Evolutionary conservation across 2,113 vertebrate genomes (phyloP).

Genomic region (Prolemur simus): DNA sequence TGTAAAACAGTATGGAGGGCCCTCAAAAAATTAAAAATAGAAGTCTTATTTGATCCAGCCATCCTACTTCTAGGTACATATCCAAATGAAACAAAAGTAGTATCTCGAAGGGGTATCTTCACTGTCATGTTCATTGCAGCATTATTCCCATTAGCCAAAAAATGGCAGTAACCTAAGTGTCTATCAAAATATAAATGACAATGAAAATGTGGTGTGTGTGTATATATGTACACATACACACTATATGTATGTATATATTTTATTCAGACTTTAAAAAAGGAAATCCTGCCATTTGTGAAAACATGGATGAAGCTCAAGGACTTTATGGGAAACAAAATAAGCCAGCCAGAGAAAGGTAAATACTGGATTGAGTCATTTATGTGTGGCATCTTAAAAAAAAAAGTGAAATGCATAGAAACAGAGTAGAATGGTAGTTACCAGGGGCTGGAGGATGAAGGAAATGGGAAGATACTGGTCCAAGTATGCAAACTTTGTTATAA

Average conservation of each 20-base stretch:
- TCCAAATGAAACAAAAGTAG: background rate
- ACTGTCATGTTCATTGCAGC: background rate
- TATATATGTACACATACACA: too few species aligned
- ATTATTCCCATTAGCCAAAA: background rate
- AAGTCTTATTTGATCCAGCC: background rate
- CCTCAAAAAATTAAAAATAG: background rate
- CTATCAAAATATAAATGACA: background rate
- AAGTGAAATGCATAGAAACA: background rate
- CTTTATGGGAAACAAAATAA: background rate
- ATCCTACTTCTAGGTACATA: background rate
- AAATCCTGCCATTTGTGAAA: background rate
- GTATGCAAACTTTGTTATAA: background rate
- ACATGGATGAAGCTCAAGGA: background rate
- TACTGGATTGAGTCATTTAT: background rate
- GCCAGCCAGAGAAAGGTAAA: background rate
- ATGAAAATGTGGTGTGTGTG: background rate
- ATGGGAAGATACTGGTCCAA: background rate
- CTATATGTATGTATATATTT: background rate
- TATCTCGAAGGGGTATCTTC: background rate
- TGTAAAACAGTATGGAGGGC: background rate
- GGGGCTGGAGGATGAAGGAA: background rate
- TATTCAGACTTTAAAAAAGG: background rate
- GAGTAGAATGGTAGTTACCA: background rate
- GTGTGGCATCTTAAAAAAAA: background rate
- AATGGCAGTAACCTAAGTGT: background rate